Conservation (phyloP, 23 tunicate species). For the Pegea sp. region DNA sequence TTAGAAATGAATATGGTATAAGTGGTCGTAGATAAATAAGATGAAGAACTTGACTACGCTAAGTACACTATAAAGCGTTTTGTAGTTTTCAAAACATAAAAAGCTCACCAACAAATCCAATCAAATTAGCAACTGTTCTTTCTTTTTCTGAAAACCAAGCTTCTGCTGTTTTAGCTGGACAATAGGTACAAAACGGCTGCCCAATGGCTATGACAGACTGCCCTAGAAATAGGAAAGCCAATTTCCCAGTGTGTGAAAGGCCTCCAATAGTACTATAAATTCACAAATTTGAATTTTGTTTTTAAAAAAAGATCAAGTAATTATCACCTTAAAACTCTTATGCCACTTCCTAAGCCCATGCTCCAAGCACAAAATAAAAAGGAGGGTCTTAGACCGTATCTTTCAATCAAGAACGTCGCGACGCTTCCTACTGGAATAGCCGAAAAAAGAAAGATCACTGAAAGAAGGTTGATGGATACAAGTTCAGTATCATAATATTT, state of each 20-base stretch:
- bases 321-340: conserved; percentile 22
- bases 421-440: conserved; percentile 34
- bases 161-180: conserved; percentile 55
- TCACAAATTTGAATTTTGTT: background rate
- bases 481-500: conserved; percentile 35
- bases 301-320: background rate
- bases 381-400: conserved; percentile 15
- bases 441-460: conserved; percentile 36
- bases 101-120: conserved; percentile 34
- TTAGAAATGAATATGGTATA: too few relatives aligned
- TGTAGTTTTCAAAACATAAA: too few relatives aligned
- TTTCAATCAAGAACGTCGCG: conserved; percentile 39
- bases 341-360: conserved; percentile 12
- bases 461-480: conserved; percentile 37
- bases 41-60: too few relatives aligned
- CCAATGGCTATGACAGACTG: conserved; percentile 33
- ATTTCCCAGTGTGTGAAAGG: conserved; percentile 4
- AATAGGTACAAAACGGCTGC: conserved; percentile 65
- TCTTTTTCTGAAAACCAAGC: conserved; percentile 62
- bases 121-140: conserved; percentile 40
- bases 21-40: too few relatives aligned
- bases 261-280: conserved; percentile 16
- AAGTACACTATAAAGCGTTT: too few relatives aligned
- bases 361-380: conserved; percentile 26
- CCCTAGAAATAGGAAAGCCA: conserved; percentile 41